Evolutionary conservation across 2,113 vertebrate species (phyloP).

Genomic region (Ursus arctos): DNA sequence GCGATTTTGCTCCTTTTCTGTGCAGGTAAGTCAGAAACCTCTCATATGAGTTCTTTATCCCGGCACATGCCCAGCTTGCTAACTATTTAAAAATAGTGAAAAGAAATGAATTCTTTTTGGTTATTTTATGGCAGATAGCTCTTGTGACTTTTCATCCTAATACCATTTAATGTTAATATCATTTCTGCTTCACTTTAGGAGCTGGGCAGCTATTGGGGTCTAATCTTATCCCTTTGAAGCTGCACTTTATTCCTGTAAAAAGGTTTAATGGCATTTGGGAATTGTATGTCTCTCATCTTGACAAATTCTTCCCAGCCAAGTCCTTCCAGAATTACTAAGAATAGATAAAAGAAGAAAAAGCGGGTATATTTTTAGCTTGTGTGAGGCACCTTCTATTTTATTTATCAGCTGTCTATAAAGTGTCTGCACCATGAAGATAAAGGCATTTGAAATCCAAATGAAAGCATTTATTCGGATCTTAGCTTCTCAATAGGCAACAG

Average conservation of each 20-base stretch:
- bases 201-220: too few relatives aligned
- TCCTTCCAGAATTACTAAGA: constrained; percentile 16
- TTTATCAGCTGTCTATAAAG: not conserved
- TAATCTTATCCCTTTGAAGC: constrained; percentile 20
- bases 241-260: not conserved
- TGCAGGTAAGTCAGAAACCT: constrained; percentile 29
- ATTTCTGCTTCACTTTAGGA: not conserved
- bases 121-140: not conserved
- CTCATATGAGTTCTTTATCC: not conserved
- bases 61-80: not conserved
- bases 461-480: constrained; percentile 2
- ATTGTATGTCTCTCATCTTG: not conserved
- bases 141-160: not conserved
- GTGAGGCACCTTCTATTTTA: not conserved
- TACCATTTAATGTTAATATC: not conserved
- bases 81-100: not conserved
- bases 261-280: not conserved
- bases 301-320: not conserved
- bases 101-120: not conserved
- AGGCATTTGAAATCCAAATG: not conserved
- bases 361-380: not conserved
- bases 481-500: not conserved
- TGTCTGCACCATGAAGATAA: not conserved
- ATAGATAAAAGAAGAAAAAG: not conserved
- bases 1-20: not conserved